Base-by-base conservation (phyloP, 1,140 invertebrate genomes). In the Thereuonema tuberculata region DNA sequence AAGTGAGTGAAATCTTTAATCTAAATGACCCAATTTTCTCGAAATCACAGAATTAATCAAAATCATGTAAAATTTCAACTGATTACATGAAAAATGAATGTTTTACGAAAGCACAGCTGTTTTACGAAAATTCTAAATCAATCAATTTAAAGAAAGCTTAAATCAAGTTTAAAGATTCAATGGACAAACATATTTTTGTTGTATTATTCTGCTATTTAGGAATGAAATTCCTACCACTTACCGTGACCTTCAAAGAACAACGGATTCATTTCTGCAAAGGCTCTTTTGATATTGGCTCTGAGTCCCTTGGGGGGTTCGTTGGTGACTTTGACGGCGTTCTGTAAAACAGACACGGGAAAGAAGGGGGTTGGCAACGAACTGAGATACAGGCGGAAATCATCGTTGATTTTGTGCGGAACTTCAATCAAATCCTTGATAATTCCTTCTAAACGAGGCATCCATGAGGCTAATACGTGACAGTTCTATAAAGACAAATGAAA, bases 191-290 rank as follows among this genome's bases (percentile, higher is more conserved):
- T n/a, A n/a, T n/a, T n/a, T n/a, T n/a, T n/a, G n/a, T n/a, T n/a
- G n/a, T n/a, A n/a, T n/a, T n/a, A n/a, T n/a, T n/a, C n/a, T n/a
- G n/a, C n/a, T n/a, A n/a, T n/a, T n/a, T n/a, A n/a, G n/a, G n/a
- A n/a, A n/a, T n/a, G n/a, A n/a, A n/a, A n/a, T n/a, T n/a, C n/a
- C n/a, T n/a, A n/a, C n/a, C n/a, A 67, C 70, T 74, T 77, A 87
- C 85, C 73, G 69, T 92, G 81, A 61, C 84, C 77, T 71, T 91
- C 85, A 67, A 91, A 92, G 70, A 85, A 89, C 25, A 21, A 12
- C 2, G 23, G 3, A 28, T 3, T 3, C 3, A 55, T 55, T 15
- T 55, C 28, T 14, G 12, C 3, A 14, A 55, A 28, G 15, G 87
- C 83, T 58, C 81, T 77, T 43, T 82, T 77, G 66, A 90, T 80